Base-by-base conservation (phyloP, 2,113 vertebrate genomes). In the Gobius niger region DNA sequence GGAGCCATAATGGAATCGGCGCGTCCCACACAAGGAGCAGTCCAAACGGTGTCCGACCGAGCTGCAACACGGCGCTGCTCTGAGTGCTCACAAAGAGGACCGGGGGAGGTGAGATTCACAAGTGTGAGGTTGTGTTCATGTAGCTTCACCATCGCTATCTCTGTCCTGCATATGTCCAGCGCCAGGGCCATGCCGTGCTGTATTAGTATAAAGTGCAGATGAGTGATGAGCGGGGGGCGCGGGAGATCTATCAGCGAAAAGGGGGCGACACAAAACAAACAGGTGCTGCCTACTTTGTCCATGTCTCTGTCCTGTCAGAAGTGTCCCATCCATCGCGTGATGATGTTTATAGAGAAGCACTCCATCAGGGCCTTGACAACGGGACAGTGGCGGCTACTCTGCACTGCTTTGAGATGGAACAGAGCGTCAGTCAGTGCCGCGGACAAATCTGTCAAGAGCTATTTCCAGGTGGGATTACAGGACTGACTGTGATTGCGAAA, bases 1-100 rank as follows among this genome's bases (percentile, higher is more conserved):
- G 1, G 34, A 76, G 60, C 52, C 61, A 56, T 74, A 82, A 85
- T 80, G 81, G 76, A 66, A 82, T 82, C 74, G 76, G 71, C 44
- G 24, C 68, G 63, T 75, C 75, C 75, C 78, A 78, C 77, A 66
- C 81, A 69, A 71, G 64, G 66, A 73, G 77, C 76, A 44, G 57
- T 73, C 72, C 61, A 9, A 70, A 81, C 77, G 70, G 63, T 71
- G 69, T 80, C 79, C 79, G 34, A 61, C 79, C 66, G 68, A 77
- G 59, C 44, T 54, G 54, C 67, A 49, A 75, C 44, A 74, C 63
- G 68, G 70, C 54, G 62, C 68, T 57, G 10, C 60, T 72, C 46
- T 62, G n/a, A 19, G 42, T 42, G 65, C 76, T 67, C 59, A 19
- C 19, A 15, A 44, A 76, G 5, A 53, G 71, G 56, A 75, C 77